Evolutionary conservation across 2,888 invertebrate genomes (phyloP), one percentile per base, ranked within the genome.

Genomic region (Helicoverpa assulta): DNA sequence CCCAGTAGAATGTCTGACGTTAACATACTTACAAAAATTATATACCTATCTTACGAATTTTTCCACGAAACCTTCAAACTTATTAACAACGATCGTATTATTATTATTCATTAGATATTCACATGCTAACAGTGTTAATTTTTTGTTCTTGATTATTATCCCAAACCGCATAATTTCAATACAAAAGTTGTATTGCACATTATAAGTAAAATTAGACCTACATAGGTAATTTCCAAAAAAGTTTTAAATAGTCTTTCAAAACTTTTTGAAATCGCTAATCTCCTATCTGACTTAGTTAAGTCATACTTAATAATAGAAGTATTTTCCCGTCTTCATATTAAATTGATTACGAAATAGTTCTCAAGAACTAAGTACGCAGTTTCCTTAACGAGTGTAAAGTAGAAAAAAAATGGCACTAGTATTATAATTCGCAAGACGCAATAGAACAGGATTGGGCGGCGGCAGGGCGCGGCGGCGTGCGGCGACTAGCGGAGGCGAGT

Each of bases 381-480:
- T 70, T 64, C 53, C 40, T 50, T 51, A 65, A 50, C 18, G 50
- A 58, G 50, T 55, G 5, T 26, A 56, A 14, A 37, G 18, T 54
- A 37, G 26, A 26, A 26, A 62, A 67, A 69, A 76, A 67, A 68
- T 70, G 47, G 73, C 65, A 55, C 61, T 61, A n/a, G n/a, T n/a
- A 67, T 59, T 73, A 76, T 65, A 79, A 82, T 80, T 80, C 74
- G 78, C 82, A 85, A 83, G 87, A 86, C 92, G 92, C 91, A 93
- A 88, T 91, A 91, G 86, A 89, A 89, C 86, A 82, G 87, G 90
- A 91, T 91, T 92, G 89, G 91, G 87, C 84, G 87, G 82, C 76
- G 73, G 76, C 79, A 78, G 86, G 85, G 88, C 86, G 88, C 82
- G 83, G 76, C 86, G 86, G 87, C 70, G 73, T 68, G 85, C 82